Conservation (phyloP, 2,797 vertebrate species). For the Darevskia mixta region DNA sequence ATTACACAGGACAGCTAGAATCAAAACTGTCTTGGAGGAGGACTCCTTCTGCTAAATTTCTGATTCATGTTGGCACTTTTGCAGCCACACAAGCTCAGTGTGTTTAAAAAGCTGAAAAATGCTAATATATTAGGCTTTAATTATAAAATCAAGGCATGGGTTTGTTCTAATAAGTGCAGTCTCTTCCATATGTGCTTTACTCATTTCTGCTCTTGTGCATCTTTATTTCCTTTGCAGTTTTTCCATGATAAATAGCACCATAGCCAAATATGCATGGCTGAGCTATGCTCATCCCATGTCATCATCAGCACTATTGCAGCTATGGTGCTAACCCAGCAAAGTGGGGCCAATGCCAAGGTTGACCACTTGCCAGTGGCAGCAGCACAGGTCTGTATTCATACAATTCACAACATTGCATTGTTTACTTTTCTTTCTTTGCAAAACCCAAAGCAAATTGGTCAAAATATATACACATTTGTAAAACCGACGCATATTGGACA, state of each 20-base stretch:
- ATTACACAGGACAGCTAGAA: conserved; percentile 54
- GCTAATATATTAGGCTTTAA: conserved; percentile 30
- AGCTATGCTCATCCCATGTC: conserved; percentile 19
- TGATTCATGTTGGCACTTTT: conserved; percentile 38
- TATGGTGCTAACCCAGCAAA: rapidly evolving
- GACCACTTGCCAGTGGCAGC: not conserved
- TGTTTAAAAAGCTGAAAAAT: conserved; percentile 44
- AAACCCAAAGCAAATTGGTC: not conserved
- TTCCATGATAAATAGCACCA: not conserved
- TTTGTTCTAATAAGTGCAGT: conserved; percentile 17
- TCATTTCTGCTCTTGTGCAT: conserved; percentile 23
- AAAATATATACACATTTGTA: not conserved
- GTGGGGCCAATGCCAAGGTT: not conserved
- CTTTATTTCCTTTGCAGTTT: conserved; percentile 5
- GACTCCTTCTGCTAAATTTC: conserved; percentile 52
- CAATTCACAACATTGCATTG: not conserved
- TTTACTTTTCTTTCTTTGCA: not conserved
- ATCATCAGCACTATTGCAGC: conserved; percentile 8
- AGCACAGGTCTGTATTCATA: not conserved
- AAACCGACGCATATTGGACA: not conserved
- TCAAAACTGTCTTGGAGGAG: conserved; percentile 55
- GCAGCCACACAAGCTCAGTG: conserved; percentile 17
- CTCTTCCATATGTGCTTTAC: not conserved
- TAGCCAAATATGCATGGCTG: not conserved
- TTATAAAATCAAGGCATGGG: conserved; percentile 32